Evolutionary conservation across 2,888 invertebrate species (phyloP), one percentile per base, ranked within the genome.

Genomic region (Pomacea canaliculata): DNA sequence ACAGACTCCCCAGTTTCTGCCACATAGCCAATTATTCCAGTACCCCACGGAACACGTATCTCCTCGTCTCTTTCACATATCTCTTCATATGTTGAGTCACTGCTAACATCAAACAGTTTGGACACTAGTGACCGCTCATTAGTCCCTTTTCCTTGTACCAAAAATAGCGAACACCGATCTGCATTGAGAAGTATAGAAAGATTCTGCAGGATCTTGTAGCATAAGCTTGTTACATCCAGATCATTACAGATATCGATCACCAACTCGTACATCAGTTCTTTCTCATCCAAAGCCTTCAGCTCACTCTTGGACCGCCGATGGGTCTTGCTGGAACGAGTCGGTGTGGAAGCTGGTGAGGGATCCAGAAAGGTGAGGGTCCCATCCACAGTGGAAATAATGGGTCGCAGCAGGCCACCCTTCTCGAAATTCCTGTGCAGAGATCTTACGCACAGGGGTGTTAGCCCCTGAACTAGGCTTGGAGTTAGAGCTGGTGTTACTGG

Each of bases 391-490:
- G 96, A 97, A 84, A 98, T 96, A 92, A 98, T 95, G 80, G 97
- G 97, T 90, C 97, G 96, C 82, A 97, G 92, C 46, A 97, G 81
- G 19, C 97, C 97, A 48, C 97, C 96, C 16, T 96, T 94, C 92
- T 97, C 97, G 91, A 98, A 98, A 98, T 92, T 98, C 97, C 92
- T 97, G 97, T 77, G 97, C 97, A 74, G 97, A 97, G 91, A 98
- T 97, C 93, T 93, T 94, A 92, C 95, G 94, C 83, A 97, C 97
- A 71, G 97, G 98, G 76, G 97, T 97, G 81, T 97, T 96, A 74
- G 96, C 96, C 10, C 97, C 97, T 76, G 95, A 94, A 78, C 94
- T 87, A 73, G 88, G 83, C 73, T 83, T 83, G 18, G 89, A 86
- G 79, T 85, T 85, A 62, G 89, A 88, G 56, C 83, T 84, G 69